Evolutionary conservation across 2,797 vertebrate species (phyloP).

Genomic region (Ctenosaura bakeri): DNA sequence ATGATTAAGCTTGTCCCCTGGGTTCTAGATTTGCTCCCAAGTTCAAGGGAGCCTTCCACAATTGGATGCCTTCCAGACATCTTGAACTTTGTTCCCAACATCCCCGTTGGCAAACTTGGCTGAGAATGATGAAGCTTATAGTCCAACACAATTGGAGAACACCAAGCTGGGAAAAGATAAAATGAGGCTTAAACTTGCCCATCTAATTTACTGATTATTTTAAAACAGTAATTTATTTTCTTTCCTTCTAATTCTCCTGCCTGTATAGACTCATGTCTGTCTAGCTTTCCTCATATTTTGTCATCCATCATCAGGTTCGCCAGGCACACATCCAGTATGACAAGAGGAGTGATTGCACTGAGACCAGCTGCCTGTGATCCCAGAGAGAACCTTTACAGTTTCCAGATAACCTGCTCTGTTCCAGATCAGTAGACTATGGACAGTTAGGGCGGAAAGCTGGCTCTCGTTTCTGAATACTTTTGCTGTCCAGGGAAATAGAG

Average conservation of each 20-base stretch:
- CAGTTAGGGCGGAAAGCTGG: neutral
- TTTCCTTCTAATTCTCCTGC: neutral
- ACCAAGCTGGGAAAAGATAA: too few species aligned
- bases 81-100: too few species aligned
- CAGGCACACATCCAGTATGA: neutral
- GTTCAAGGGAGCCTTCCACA: too few species aligned
- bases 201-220: neutral
- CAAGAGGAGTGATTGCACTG: neutral
- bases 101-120: too few species aligned
- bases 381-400: neutral
- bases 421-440: neutral
- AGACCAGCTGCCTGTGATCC: neutral
- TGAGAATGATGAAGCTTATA: too few species aligned
- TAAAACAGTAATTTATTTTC: neutral
- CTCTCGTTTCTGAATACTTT: neutral
- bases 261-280: neutral
- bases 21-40: too few species aligned
- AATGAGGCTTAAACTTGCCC: too few species aligned
- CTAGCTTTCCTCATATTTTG: neutral
- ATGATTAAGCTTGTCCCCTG: too few species aligned
- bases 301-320: too few species aligned
- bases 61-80: too few species aligned
- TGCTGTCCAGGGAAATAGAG: neutral
- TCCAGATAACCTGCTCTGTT: constrained; percentile 6
- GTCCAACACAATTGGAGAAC: too few species aligned